Conservation (phyloP, 2,113 vertebrate species). For the Psilopsiagon aymara region DNA sequence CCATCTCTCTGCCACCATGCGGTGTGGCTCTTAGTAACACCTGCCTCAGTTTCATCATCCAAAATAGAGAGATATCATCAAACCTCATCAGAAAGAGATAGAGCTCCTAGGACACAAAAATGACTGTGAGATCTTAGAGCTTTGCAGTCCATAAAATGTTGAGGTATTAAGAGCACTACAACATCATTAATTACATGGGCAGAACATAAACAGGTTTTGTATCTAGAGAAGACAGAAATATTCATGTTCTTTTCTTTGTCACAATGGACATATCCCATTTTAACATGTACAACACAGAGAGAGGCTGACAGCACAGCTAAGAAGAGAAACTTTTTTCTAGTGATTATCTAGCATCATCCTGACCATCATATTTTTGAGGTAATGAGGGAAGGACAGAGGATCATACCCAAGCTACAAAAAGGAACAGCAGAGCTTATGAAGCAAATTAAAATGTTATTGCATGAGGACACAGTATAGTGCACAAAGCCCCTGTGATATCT, state of each 20-base stretch:
- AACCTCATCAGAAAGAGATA: not conserved
- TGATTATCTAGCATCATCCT: not conserved
- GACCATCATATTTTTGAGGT: not conserved
- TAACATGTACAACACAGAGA: accelerated
- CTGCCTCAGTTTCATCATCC: not conserved
- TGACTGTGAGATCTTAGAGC: not conserved
- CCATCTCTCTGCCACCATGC: not conserved
- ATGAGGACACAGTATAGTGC: not conserved
- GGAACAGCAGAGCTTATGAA: not conserved
- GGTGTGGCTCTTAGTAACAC: not conserved
- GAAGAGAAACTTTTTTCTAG: not conserved
- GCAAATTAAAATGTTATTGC: not conserved
- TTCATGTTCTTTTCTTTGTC: not conserved
- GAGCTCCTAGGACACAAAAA: not conserved
- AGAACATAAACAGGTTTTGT: not conserved
- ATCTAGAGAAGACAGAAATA: not conserved
- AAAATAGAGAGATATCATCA: not conserved
- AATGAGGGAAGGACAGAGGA: not conserved
- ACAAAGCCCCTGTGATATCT: not conserved
- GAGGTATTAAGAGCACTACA: not conserved
- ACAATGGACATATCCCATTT: not conserved
- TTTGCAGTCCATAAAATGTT: not conserved
- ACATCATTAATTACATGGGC: not conserved
- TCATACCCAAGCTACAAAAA: not conserved
- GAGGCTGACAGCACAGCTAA: not conserved